phyloP scores from a whole-genome alignment of 2,888 invertebrate species.

The Nemurella pictetii region DNA sequence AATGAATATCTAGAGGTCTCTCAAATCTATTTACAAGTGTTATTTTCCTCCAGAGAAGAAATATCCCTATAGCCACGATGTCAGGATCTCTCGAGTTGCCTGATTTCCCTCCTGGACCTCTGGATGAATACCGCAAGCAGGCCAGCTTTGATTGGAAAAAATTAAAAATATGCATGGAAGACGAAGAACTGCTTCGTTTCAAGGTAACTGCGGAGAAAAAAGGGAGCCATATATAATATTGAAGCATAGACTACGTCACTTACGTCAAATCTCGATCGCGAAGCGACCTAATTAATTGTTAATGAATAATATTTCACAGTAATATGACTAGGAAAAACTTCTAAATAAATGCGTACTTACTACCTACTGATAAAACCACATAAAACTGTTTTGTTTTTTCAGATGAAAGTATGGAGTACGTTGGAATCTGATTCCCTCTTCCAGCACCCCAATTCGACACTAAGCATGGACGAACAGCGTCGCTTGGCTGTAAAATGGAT shows the following conservation, averaged over 20 bases:
- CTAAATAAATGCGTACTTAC: no score
- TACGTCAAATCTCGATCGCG: no score
- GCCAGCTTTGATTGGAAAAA: constrained; percentile 58
- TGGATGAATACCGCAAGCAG: constrained; percentile 54
- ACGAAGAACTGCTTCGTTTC: constrained; percentile 54
- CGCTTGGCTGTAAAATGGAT: constrained; percentile 40
- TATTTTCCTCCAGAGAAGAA: neutral
- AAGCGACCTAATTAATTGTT: no score
- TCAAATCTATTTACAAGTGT: no score
- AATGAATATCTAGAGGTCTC: no score
- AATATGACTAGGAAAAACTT: no score
- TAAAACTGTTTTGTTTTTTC: constrained; percentile 39
- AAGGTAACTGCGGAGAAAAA: constrained; percentile 52
- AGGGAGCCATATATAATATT: no score
- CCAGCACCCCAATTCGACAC: constrained; percentile 47
- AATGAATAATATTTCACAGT: neutral
- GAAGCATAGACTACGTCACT: no score
- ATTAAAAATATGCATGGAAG: constrained; percentile 55
- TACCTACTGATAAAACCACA: neutral
- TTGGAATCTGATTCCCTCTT: constrained; percentile 55
- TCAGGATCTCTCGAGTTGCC: constrained; percentile 37
- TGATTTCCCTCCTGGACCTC: constrained; percentile 54
- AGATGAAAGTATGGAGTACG: constrained; percentile 53
- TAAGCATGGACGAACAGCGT: constrained; percentile 50
- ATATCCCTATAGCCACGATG: neutral